Evolutionary conservation across 2,888 invertebrate species (phyloP).

Genomic region (Sclerodermus sp.): DNA sequence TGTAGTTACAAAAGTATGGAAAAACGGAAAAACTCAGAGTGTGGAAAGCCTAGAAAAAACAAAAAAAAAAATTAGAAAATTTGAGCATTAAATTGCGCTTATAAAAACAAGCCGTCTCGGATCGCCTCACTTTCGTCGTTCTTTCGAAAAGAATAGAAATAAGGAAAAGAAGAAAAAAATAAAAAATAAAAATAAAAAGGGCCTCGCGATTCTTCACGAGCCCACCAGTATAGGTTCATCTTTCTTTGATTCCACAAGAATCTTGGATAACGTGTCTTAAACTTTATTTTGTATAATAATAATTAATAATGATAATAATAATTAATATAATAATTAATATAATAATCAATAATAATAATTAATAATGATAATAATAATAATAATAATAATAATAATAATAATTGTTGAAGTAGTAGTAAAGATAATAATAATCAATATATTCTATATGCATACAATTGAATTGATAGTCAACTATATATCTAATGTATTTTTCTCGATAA

Average conservation of each 20-base stretch:
- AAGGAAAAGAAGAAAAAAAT: background rate
- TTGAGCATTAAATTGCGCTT: no score
- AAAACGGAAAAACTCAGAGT: background rate
- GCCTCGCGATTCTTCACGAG: no score
- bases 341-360: constrained; percentile 52
- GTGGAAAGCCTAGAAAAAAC: background rate
- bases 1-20: background rate
- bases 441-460: constrained; percentile 59
- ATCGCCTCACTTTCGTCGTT: no score
- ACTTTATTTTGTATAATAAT: constrained; percentile 42
- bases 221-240: background rate
- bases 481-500: constrained; percentile 35
- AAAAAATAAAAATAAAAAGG: background rate
- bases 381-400: constrained; percentile 12
- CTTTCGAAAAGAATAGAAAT: background rate
- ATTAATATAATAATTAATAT: constrained; percentile 57
- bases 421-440: constrained; percentile 33
- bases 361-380: constrained; percentile 17
- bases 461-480: constrained; percentile 56
- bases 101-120: no score
- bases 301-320: constrained; percentile 21
- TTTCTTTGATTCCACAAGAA: constrained; percentile 22
- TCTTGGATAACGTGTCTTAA: constrained; percentile 50
- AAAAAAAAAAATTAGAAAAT: background rate
- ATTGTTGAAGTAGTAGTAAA: constrained; percentile 17